Base-by-base conservation (phyloP, 37 sponge, comb jelly and placozoan species). In the Lycopodina hypogea region DNA sequence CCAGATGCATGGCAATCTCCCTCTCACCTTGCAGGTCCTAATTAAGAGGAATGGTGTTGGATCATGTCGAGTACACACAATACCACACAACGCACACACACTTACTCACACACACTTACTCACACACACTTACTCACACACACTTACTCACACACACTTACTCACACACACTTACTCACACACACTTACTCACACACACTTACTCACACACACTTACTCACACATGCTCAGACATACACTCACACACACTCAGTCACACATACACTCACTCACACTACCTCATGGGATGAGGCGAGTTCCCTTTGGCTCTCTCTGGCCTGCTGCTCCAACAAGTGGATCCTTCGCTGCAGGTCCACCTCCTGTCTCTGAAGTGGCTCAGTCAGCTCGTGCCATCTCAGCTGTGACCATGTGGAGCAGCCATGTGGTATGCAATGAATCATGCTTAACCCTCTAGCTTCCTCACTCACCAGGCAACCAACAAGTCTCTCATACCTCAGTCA, bases 301-400 rank as follows among this genome's bases (percentile, higher is more conserved):
- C 36, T 32, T 28, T 82, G 53, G 2, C 24, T 51, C 1, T 32
- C 36, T 23, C 45, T 19, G 21, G 74, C 6, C n/a, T 86, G 74
- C 37, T 71, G 57, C 1, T 33, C 59, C 7, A 88, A 70, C 34
- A 37, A 4, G 29, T 30, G 38, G 39, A 78, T 58, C 51, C 62
- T 53, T 22, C 55, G 45, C 68, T 56, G 23, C 26, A 88, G 72
- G 50, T 82, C 65, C 14, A 7, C 32, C 35, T 61, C 72, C 55
- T 85, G 37, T 56, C 23, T 71, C 45, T 86, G 45, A 11, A 80
- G 81, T 39, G 72, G 61, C 37, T 71, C 38, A 0, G 72, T 60
- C 23, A 78, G 83, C 45, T 88, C 88, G 71, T 82, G 65, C 41
- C 29, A 78, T 18, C 68, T 34, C 42, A 88, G 23, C 85, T 84